phyloP scores from a whole-genome alignment of 2,113 vertebrate genomes.

The Syrrhaptes paradoxus region DNA sequence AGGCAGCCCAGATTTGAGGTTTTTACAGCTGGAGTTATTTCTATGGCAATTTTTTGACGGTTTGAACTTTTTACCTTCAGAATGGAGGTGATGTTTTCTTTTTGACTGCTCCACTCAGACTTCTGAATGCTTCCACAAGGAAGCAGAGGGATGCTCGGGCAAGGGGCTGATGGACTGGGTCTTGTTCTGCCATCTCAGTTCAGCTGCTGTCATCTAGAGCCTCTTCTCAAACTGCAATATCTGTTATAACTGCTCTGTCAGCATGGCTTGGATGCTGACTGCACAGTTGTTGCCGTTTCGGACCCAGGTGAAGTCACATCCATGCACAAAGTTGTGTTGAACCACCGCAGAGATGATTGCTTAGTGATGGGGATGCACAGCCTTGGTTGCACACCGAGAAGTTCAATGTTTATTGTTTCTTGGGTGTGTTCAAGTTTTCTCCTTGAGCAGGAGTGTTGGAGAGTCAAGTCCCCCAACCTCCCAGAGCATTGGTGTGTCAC shows the following conservation, averaged over 20 bases:
- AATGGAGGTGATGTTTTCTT: fast-evolving
- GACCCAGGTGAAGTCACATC: not conserved
- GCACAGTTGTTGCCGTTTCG: not conserved
- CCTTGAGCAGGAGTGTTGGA: not conserved
- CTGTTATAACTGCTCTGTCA: not conserved
- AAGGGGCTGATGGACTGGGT: not conserved
- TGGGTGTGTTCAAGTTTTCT: not conserved
- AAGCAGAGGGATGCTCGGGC: not conserved
- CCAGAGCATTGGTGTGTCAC: not conserved
- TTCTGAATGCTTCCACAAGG: not conserved
- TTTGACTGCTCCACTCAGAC: not conserved
- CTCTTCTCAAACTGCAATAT: not conserved
- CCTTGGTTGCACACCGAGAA: not conserved
- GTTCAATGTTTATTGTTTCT: fast-evolving
- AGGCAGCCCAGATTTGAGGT: not conserved
- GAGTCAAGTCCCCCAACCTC: not conserved
- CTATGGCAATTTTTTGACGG: not conserved
- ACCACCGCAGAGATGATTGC: not conserved
- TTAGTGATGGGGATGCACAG: not conserved
- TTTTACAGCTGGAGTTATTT: not conserved
- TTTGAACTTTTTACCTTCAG: not conserved
- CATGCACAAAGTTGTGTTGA: not conserved
- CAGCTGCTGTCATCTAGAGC: not conserved
- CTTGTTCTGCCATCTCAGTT: not conserved
- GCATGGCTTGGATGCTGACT: not conserved